Evolutionary conservation across 2,797 vertebrate species (phyloP).

Genomic region (Tarsius wallacei): DNA sequence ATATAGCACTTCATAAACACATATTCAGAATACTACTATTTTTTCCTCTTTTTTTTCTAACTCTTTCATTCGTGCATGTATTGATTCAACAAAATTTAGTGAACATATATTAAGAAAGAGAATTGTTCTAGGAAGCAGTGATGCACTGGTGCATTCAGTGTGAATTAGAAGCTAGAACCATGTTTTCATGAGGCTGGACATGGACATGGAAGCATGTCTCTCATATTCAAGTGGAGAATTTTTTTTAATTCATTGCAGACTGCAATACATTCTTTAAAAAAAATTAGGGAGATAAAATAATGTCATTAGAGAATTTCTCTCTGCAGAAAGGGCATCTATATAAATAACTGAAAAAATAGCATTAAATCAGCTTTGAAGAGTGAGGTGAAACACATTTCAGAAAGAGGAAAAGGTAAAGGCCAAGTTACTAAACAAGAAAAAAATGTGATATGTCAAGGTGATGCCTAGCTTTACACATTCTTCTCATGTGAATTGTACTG

Average conservation of each 20-base stretch:
- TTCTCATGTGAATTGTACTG: neutral
- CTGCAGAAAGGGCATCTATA: neutral
- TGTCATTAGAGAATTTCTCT: neutral
- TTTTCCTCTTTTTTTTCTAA: neutral
- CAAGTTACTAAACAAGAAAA: neutral
- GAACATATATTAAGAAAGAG: neutral
- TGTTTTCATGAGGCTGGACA: neutral
- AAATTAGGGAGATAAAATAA: neutral
- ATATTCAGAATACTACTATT: neutral
- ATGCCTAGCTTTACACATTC: neutral
- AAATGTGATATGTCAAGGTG: neutral
- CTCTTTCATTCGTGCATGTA: neutral
- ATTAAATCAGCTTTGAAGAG: neutral
- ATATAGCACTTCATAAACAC: neutral
- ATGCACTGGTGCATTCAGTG: neutral
- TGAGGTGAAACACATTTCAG: neutral
- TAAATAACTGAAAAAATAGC: neutral
- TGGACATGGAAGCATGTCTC: no score
- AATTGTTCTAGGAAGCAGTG: neutral
- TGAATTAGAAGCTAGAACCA: neutral
- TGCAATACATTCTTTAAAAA: neutral
- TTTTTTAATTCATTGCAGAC: neutral
- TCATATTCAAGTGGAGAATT: no score
- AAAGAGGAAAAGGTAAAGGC: neutral
- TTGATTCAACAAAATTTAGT: neutral